phyloP scores from a whole-genome alignment of 2,888 invertebrate species.

The Agrilus mali region DNA sequence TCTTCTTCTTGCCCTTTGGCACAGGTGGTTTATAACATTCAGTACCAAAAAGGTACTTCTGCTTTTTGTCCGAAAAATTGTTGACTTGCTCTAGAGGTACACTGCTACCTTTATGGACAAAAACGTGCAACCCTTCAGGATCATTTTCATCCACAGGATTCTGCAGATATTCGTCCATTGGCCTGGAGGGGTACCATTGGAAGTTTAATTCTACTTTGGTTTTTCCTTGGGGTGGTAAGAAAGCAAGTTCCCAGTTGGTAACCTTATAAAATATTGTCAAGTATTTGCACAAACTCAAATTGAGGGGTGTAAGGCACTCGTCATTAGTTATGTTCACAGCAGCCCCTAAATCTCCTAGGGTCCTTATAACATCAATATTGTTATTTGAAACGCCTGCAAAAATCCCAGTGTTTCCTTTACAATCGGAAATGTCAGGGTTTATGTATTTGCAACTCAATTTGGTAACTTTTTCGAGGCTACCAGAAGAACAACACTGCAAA shows the following conservation, averaged over 20 bases:
- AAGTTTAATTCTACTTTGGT: too few relatives aligned
- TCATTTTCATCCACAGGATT: too few relatives aligned
- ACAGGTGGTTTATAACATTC: slow-evolving; percentile 7
- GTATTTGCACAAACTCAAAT: slow-evolving; percentile 33
- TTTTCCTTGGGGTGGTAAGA: slow-evolving; percentile 26
- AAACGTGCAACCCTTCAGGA: too few relatives aligned
- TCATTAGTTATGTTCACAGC: slow-evolving; percentile 40
- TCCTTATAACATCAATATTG: slow-evolving; percentile 32
- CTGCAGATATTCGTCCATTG: too few relatives aligned
- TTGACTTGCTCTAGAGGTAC: too few relatives aligned
- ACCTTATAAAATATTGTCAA: slow-evolving; percentile 23
- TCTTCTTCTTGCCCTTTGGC: slow-evolving; percentile 3
- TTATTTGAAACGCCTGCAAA: slow-evolving; percentile 41
- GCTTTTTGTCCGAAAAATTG: not conserved
- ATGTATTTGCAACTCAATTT: slow-evolving; percentile 32
- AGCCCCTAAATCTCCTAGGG: slow-evolving; percentile 39
- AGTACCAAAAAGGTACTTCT: slow-evolving; percentile 10
- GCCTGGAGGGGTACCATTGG: too few relatives aligned
- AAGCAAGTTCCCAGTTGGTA: slow-evolving; percentile 29
- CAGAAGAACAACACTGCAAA: slow-evolving; percentile 22
- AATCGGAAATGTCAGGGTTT: slow-evolving; percentile 39
- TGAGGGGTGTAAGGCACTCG: slow-evolving; percentile 40
- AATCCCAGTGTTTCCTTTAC: slow-evolving; percentile 40
- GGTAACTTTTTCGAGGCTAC: slow-evolving; percentile 23
- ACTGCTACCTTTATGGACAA: too few relatives aligned